Evolutionary conservation across 2,113 vertebrate genomes (phyloP), one percentile per base, ranked within the genome.

Genomic region (Beaufortia kweichowensis): DNA sequence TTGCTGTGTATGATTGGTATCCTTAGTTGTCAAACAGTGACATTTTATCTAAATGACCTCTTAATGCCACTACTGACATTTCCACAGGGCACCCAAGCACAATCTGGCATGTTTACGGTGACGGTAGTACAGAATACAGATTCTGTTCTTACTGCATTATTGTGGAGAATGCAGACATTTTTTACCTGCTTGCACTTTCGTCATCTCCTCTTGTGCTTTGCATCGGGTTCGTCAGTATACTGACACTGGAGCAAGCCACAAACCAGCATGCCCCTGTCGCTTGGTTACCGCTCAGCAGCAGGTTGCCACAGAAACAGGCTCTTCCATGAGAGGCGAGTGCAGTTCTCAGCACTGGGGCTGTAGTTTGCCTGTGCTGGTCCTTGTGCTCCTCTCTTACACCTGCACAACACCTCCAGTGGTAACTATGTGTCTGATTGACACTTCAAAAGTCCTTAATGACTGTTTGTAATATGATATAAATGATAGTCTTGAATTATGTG

Each of bases 221-320:
- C 15, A 15, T 35, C 87, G 86, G 84, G 84, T 90, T 89, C 86
- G 89, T 87, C 88, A 85, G 87, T 86, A 88, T 88, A 86, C 87
- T 86, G 90, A 88, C 88, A 86, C 77, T 84, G 84, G 81, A 78
- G 85, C 84, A 78, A 86, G 63, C 86, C 83, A 57, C 64, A 84
- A 77, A 84, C 89, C 89, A 87, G 85, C 88, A 89, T 90, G 83
- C 85, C 89, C 88, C 84, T 90, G 91, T 92, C 90, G 90, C 91
- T 88, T 92, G 88, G 92, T 91, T 92, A 92, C 91, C 82, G 48
- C 87, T 90, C 89, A 75, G 89, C 90, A 92, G 90, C 89, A 90
- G 89, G 92, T 93, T 93, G 89, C 91, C 89, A 92, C 90, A 89
- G 92, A 92, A 92, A 93, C 90, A 69, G 88, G 86, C 89, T 91